These are phyloP conservation scores for Tretioscincus oriximinensis DNA, from an alignment of 2,113 vertebrate genomes.

Conservation along the genomic window DNA sequence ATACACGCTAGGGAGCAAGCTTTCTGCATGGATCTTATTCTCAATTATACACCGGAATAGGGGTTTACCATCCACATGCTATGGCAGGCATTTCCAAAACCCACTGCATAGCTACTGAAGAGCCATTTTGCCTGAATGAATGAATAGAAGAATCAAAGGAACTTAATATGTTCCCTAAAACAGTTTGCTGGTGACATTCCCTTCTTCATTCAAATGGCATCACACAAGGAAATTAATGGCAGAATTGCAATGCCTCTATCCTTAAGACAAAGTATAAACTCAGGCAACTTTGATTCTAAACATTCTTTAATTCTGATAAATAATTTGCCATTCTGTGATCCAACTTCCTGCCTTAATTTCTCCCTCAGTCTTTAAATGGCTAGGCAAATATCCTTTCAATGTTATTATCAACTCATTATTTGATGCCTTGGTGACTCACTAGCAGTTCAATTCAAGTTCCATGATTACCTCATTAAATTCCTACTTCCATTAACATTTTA, in stretches of 20 bases:
- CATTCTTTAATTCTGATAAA: neutral
- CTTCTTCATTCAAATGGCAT: too few relatives aligned
- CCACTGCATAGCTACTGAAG: too few relatives aligned
- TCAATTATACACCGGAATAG: too few relatives aligned
- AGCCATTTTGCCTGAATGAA: too few relatives aligned
- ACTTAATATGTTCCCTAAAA: too few relatives aligned
- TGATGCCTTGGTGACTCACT: conserved; percentile 32
- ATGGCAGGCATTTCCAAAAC: too few relatives aligned
- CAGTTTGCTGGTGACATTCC: too few relatives aligned
- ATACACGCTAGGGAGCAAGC: too few relatives aligned
- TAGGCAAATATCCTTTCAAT: neutral
- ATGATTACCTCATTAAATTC: conserved; percentile 42
- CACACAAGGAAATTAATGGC: neutral
- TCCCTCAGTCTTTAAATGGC: neutral
- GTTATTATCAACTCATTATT: conserved; percentile 34
- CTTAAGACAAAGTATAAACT: neutral
- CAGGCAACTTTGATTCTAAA: neutral
- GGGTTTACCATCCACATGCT: too few relatives aligned
- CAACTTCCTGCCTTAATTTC: neutral
- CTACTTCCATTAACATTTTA: conserved; percentile 43
- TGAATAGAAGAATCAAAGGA: too few relatives aligned
- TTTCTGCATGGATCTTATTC: too few relatives aligned
- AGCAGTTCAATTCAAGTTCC: conserved; percentile 25
- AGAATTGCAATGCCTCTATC: neutral
- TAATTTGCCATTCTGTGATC: neutral